Base-by-base conservation (phyloP, 2,797 vertebrate species). In the Onychomys arenicola region DNA sequence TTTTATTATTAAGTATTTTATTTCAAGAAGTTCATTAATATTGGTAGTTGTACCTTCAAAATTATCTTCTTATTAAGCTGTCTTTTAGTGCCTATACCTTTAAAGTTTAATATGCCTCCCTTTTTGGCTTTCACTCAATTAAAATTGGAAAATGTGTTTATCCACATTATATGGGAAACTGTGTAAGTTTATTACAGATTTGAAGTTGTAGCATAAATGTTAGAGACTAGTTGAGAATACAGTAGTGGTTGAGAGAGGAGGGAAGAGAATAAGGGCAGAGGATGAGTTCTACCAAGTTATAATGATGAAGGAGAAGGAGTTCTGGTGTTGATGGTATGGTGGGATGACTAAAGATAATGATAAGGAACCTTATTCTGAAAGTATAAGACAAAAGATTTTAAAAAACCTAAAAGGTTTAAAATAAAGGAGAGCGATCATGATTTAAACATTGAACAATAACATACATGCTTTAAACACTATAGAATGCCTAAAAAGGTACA, bases 51-150 rank as follows among this genome's bases (percentile, higher is more conserved):
- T 61, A 43, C 52, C 82, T 96, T 91, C 75, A 37, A 96, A 97
- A 94, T 80, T 91, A 65, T 78, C 49, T 95, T 80, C 57, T 95
- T 12, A 34, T 87, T 65, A 73, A 91, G 34, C 63, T 89, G 0
- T 92, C 46, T 91, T 85, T 96, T 78, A 73, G 25, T 94, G 59
- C 14, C 95, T 96, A 95, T 92, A 75, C 23, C 92, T 97, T 89
- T 19, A 91, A 29, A 46, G 57, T 76, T 78, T 94, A 92, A 76
- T 49, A 3, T 96, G n/a, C 92, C 43, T 46, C 37, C 40, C 23
- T 91, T 46, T 34, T 87, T 80, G 40, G 29, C 65, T 93, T 96
- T 91, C 59, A 85, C 6, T 19, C 55, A 94, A 77, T 25, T 94
- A 89, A 92, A 90, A 80, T 83, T 43, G 10, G 89, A 91, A 52